Base-by-base conservation (phyloP, 2,113 vertebrate genomes). In the Mirza zaza region DNA sequence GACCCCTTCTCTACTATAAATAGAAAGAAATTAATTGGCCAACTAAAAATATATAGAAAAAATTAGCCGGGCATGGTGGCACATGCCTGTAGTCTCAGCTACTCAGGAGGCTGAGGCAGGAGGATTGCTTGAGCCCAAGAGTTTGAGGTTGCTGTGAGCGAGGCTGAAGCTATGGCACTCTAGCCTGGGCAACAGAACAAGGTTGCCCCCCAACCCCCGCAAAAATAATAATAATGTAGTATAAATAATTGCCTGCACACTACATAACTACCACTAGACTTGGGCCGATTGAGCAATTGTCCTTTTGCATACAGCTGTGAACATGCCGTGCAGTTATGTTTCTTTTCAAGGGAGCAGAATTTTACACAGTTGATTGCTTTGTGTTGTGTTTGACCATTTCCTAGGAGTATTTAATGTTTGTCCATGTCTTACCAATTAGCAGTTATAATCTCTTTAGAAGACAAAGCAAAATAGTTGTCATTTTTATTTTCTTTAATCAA, bases 261-360 rank as follows among this genome's bases (percentile, higher is more conserved):
- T 45, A 20, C 2, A 0, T 11, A 14, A 8, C 32, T 1, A 18
- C 29, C 6, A 0, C 21, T 42, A 14, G 45, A 29, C 68, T 34
- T 14, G 32, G 27, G 63, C 68, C 18, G 4, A 27, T 1, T 0
- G 27, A 20, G 27, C 10, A 8, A 14, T 8, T 36, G 2, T 59
- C 80, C 57, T 76, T 34, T 32, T 14, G 7, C 11, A 0, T 4
- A 84, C 27, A 29, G 13, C 0, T 0, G 0, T 61, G 20, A 12
- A 20, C 0, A 1, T 8, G 36, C 36, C 1, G 6, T 1, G 29
- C 34, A 23, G 50, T 39, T 2, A 3, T 17, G 0, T 7, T 17
- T 67, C 68, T 67, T 59, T 42, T 13, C 0, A 0, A 77, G 77
- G 94, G 73, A 70, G 73, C n/a, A 4, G 65, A 29, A 32, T 45